These are phyloP conservation scores for Lochmaea crataegi DNA, from an alignment of 2,888 invertebrate genomes.

Conservation along the genomic window DNA sequence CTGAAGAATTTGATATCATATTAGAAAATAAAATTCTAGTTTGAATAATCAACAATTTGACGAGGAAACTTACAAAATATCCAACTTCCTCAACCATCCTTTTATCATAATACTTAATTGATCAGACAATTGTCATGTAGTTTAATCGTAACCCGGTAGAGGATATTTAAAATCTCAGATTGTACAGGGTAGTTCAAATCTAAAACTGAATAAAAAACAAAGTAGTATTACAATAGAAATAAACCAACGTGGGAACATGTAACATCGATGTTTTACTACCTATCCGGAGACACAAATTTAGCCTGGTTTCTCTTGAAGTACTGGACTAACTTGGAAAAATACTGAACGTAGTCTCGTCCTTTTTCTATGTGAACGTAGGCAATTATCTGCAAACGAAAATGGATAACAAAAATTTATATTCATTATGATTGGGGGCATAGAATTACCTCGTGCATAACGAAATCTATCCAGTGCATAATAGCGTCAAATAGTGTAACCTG, in stretches of 20 bases:
- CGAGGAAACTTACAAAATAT: no score
- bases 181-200: not conserved
- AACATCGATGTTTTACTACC: conserved; percentile 37
- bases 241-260: conserved; percentile 6
- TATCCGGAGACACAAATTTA: conserved; percentile 43
- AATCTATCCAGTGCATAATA: conserved; percentile 49
- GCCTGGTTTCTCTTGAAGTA: conserved; percentile 46
- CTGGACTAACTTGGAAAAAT: conserved; percentile 44
- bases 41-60: no score
- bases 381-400: conserved; percentile 44
- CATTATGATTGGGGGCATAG: no score
- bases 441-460: conserved; percentile 49
- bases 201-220: conserved; percentile 27
- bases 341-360: conserved; percentile 45
- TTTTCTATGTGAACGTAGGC: conserved; percentile 48
- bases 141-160: no score
- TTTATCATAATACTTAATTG: no score
- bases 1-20: no score
- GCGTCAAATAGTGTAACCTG: conserved; percentile 46
- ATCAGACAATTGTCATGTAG: no score
- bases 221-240: conserved; percentile 1
- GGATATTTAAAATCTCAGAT: no score
- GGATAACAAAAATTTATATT: no score
- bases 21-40: no score
- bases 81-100: no score